These are phyloP conservation scores for Microcebus tavaratra DNA, from an alignment of 2,113 vertebrate genomes.

Conservation along the genomic window DNA sequence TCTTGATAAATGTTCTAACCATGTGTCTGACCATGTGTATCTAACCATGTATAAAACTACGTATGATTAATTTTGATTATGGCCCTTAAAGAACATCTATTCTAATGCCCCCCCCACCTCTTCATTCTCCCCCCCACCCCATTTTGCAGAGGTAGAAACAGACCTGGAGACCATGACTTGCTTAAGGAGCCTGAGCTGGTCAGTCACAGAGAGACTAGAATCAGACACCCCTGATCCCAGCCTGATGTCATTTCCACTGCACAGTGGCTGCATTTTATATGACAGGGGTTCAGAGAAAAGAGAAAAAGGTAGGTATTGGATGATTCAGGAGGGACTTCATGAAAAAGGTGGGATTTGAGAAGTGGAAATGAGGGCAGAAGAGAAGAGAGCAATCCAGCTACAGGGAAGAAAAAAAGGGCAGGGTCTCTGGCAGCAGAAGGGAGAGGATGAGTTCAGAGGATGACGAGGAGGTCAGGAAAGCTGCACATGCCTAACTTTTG, in stretches of 20 bases:
- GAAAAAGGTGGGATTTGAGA: background rate
- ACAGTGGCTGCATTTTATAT: background rate
- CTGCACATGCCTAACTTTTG: too few relatives aligned
- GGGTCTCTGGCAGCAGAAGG: background rate
- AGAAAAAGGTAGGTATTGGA: background rate
- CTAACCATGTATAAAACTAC: background rate
- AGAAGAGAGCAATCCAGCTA: background rate
- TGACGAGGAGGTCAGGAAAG: background rate
- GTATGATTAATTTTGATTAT: background rate
- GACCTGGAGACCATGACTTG: background rate
- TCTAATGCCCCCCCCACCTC: background rate
- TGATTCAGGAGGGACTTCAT: background rate
- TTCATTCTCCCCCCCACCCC: accelerated
- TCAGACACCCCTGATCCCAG: background rate
- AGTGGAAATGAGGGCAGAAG: background rate
- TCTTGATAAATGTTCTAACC: background rate
- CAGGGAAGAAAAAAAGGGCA: background rate
- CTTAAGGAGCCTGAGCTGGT: background rate
- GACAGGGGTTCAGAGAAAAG: background rate
- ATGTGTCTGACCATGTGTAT: background rate
- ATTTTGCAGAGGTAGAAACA: background rate
- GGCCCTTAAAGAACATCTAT: background rate
- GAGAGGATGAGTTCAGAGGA: background rate
- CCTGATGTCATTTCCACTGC: background rate
- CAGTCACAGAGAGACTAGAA: background rate